These are phyloP conservation scores for Hipposideros larvatus DNA, from an alignment of 2,797 vertebrate species.

Conservation along the genomic window DNA sequence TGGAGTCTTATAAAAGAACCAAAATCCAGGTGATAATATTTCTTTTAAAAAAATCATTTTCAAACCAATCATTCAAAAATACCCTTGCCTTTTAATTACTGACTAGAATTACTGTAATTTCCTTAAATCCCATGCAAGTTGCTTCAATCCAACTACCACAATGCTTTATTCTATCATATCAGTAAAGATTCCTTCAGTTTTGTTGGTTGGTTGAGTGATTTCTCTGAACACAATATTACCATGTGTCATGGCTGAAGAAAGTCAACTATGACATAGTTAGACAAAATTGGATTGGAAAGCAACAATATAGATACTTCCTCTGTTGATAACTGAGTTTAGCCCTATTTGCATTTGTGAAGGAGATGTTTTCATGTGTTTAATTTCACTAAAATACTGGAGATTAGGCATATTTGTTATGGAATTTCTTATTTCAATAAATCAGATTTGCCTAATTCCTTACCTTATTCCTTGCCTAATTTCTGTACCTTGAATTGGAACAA, in stretches of 20 bases:
- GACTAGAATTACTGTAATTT: not conserved
- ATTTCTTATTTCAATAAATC: conserved; percentile 45
- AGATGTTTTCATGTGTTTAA: not conserved
- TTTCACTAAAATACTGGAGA: not conserved
- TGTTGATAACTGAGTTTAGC: not conserved
- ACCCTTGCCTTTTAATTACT: not conserved
- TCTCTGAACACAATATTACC: not conserved
- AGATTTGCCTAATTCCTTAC: conserved; percentile 2
- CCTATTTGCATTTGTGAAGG: conserved; percentile 15
- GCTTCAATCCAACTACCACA: not conserved
- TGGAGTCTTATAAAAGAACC: not conserved
- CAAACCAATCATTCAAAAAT: not conserved
- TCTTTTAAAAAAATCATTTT: not conserved
- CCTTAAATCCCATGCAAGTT: not conserved
- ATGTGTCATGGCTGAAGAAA: not conserved
- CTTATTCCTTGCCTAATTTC: not conserved
- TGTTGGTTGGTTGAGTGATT: not conserved
- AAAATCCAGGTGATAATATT: not conserved
- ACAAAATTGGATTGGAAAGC: not conserved
- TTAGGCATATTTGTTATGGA: not conserved
- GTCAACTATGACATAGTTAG: not conserved
- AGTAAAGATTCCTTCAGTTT: not conserved
- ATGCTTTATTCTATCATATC: not conserved
- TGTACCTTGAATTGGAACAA: not conserved
- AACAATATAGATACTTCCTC: not conserved